A percentile compares a stretch with the other conserved stretches of the same genome.
These are phyloP conservation scores for Triops longicaudatus DNA, from an alignment of 1,140 invertebrate species.

Conservation along the genomic window DNA sequence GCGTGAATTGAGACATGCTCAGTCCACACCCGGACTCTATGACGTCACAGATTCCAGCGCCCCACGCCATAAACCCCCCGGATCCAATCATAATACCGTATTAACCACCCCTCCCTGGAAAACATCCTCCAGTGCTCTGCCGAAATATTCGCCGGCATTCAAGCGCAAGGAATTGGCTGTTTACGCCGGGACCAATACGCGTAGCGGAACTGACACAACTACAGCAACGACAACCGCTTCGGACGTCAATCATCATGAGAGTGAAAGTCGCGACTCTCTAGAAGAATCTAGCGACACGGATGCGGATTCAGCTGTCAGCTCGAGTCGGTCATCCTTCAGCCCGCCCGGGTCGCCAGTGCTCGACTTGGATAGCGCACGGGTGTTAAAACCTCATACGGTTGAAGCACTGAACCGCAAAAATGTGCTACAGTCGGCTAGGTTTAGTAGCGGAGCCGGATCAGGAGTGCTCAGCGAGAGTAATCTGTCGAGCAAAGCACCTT, in stretches of 20 bases:
- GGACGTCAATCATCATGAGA: conserved; percentile 32
- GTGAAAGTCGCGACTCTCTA: conserved; percentile 28
- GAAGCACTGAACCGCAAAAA: conserved; percentile 76
- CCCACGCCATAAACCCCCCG: not conserved
- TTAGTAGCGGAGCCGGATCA: conserved; percentile 60
- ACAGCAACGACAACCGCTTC: conserved; percentile 33
- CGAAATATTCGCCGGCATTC: conserved; percentile 74
- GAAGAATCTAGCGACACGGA: conserved; percentile 28
- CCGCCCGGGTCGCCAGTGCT: conserved; percentile 45
- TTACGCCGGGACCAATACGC: conserved; percentile 43
- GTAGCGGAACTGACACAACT: conserved; percentile 30
- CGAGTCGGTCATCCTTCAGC: conserved; percentile 49
- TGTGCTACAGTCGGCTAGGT: conserved; percentile 74
- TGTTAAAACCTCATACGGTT: conserved; percentile 65
- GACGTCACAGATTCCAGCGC: conserved; percentile 20
- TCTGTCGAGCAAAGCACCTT: not conserved
- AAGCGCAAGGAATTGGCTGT: conserved; percentile 64
- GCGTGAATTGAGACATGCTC: not conserved
- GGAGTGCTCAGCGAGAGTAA: conserved; percentile 41
- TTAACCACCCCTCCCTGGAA: conserved; percentile 39
- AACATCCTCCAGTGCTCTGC: conserved; percentile 41
- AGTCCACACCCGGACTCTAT: conserved; percentile 14
- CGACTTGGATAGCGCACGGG: conserved; percentile 38
- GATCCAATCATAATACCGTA: not conserved
- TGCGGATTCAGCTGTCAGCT: conserved; percentile 70